Evolutionary conservation across 2,888 invertebrate genomes (phyloP), one percentile per base, ranked within the genome.

Genomic region (Macrosoma leucophasiata): DNA sequence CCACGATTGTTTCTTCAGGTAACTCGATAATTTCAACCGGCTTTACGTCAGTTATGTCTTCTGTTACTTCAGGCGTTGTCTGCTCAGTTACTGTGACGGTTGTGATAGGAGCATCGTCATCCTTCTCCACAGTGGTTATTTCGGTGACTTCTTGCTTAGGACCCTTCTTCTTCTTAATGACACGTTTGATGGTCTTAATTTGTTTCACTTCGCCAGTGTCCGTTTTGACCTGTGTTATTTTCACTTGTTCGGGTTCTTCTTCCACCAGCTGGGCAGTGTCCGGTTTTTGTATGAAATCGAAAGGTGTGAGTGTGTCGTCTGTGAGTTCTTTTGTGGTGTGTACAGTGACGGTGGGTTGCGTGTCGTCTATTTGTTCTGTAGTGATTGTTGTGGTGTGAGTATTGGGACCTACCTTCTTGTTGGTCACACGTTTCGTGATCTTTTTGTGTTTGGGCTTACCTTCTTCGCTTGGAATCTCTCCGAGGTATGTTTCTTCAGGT

Each of bases 311-410:
- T 7, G 36, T 39, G 5, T 52, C 45, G 7, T 52, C 49, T 1
- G 26, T 17, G 5, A 28, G 7, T 32, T 45, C 39, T 15, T 47
- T 32, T 6, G 39, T 41, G 12, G 31, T 36, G 29, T 44, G 42
- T 22, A 41, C 33, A 21, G 56, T 46, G 19, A 60, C 49, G 24
- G 63, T 41, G 8, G 66, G 54, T 25, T 56, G 14, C 28, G 76
- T 76, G 58, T 77, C 58, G 58, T 81, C 54, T 65, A 74, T 44
- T 47, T 49, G 46, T 30, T 13, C 43, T 37, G 37, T 50, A 11
- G 6, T 11, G 36, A 38, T 31, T 21, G 32, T 13, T 42, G 52
- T 54, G 0, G 48, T 48, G 41, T 50, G 45, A 0, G 36, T 12
- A 27, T 48, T 52, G 2, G 50, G 63, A 23, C 63, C 68, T 36